Evolutionary conservation across 2,888 invertebrate genomes (phyloP).

Genomic region (Cosmorhoe ocellata): DNA sequence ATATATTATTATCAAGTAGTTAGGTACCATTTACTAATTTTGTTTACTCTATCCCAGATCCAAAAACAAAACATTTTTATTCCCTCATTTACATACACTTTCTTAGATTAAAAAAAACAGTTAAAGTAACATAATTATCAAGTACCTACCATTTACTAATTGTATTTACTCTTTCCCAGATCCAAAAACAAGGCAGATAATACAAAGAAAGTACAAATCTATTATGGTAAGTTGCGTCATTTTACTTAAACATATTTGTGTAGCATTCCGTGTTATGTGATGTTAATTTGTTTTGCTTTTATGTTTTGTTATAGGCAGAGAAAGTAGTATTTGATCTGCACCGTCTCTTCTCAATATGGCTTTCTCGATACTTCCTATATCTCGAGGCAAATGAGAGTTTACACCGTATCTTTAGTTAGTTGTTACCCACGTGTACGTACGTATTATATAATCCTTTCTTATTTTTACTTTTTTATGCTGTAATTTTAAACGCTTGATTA

Average conservation of each 20-base stretch:
- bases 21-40: too few relatives aligned
- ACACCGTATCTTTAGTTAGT: slow-evolving; percentile 68
- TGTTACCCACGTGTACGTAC: slow-evolving; percentile 69
- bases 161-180: slow-evolving; percentile 84
- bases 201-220: slow-evolving; percentile 98
- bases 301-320: slow-evolving; percentile 86
- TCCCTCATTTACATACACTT: too few relatives aligned
- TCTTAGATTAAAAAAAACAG: too few relatives aligned
- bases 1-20: too few relatives aligned
- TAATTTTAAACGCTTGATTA: slow-evolving; percentile 12
- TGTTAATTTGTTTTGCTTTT: slow-evolving; percentile 48
- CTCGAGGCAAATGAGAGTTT: slow-evolving; percentile 63
- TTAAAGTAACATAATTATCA: too few relatives aligned
- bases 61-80: too few relatives aligned
- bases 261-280: slow-evolving; percentile 31
- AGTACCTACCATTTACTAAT: background rate
- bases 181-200: slow-evolving; percentile 97
- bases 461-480: slow-evolving; percentile 41
- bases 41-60: too few relatives aligned
- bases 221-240: slow-evolving; percentile 94
- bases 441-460: slow-evolving; percentile 51
- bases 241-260: slow-evolving; percentile 1
- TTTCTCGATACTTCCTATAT: slow-evolving; percentile 71
- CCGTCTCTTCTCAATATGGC: slow-evolving; percentile 90
- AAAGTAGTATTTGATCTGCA: slow-evolving; percentile 89